Conservation (phyloP, 2,797 vertebrate species). For the Amazona finschi region DNA sequence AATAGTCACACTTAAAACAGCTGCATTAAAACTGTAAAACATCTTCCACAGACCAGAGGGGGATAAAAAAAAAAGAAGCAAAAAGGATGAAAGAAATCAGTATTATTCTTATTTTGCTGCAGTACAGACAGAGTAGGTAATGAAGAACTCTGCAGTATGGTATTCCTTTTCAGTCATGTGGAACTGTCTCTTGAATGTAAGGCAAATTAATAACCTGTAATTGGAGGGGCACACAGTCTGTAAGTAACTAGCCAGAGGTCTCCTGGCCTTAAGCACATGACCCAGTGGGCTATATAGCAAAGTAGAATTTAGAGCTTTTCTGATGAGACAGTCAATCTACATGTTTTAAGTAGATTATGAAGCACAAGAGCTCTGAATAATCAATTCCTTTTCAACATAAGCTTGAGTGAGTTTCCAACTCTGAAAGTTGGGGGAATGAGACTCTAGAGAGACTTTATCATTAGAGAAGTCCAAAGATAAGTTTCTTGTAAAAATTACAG, state of each 20-base stretch:
- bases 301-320: constrained; percentile 46
- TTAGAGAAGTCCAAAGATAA: constrained; percentile 33
- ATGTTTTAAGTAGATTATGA: constrained; percentile 65
- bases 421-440: constrained; percentile 36
- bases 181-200: constrained; percentile 45
- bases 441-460: constrained; percentile 53
- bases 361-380: constrained; percentile 54
- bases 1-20: constrained; percentile 43
- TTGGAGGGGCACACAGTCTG: constrained; percentile 31
- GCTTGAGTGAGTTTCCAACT: constrained; percentile 30
- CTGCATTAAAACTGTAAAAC: constrained; percentile 58
- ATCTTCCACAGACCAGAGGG: constrained; percentile 24
- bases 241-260: constrained; percentile 18
- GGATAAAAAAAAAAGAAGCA: neutral
- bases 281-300: neutral
- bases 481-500: constrained; percentile 36
- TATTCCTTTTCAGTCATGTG: constrained; percentile 39
- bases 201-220: constrained; percentile 61
- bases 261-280: constrained; percentile 47
- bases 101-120: constrained; percentile 33
- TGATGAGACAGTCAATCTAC: constrained; percentile 56
- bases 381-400: constrained; percentile 60
- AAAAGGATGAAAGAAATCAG: neutral
- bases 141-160: neutral
- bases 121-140: constrained; percentile 40